These are phyloP conservation scores for Amblyjoppa fuscipennis DNA, from an alignment of 2,888 invertebrate genomes.

Conservation along the genomic window DNA sequence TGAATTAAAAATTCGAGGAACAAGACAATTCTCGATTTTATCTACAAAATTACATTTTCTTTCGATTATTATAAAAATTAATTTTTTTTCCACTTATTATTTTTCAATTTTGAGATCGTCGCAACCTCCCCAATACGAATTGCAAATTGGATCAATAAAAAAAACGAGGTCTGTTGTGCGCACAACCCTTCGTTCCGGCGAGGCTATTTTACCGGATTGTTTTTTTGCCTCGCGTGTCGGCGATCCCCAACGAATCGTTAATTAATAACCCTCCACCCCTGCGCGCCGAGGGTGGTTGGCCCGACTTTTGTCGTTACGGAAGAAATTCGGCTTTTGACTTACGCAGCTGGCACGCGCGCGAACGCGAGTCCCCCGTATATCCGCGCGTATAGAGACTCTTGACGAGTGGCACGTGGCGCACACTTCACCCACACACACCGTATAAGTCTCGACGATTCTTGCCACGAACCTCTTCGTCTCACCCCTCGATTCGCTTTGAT, in stretches of 20 bases:
- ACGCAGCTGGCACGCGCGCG: conserved; percentile 67
- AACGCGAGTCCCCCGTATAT: conserved; percentile 29
- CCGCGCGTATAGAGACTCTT: conserved; percentile 25
- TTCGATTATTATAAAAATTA: background rate
- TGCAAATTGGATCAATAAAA: conserved; percentile 31
- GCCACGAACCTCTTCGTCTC: conserved; percentile 56
- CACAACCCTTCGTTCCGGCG: conserved; percentile 1
- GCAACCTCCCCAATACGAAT: background rate
- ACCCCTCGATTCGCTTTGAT: conserved; percentile 68
- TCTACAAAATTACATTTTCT: background rate
- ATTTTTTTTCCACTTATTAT: background rate
- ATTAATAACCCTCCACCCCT: conserved; percentile 52
- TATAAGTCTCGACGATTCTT: conserved; percentile 65
- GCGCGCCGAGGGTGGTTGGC: conserved; percentile 60
- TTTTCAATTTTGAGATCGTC: conserved; percentile 1
- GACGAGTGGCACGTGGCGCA: conserved; percentile 70
- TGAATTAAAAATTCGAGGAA: background rate
- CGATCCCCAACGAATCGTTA: conserved; percentile 57
- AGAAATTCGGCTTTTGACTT: conserved; percentile 71
- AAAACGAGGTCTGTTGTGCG: conserved; percentile 3
- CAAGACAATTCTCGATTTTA: background rate
- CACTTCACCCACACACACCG: conserved; percentile 69
- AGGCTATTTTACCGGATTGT: background rate
- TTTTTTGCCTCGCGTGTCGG: conserved; percentile 5
- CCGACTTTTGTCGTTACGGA: conserved; percentile 62